These are phyloP conservation scores for Setipinna tenuifilis DNA, from an alignment of 2,797 vertebrate genomes.

Conservation along the genomic window DNA sequence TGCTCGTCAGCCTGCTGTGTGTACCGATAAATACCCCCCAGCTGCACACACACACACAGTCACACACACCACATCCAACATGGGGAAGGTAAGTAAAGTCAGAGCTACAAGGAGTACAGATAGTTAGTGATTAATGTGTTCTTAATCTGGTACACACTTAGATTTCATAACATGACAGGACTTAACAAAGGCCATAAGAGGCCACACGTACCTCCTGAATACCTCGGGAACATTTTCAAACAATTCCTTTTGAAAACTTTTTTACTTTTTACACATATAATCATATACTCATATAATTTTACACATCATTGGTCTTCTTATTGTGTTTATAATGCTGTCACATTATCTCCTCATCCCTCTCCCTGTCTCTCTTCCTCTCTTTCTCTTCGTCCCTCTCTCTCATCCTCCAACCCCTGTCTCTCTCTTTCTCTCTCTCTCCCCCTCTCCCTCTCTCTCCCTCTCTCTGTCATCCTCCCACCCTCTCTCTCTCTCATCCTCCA, in stretches of 20 bases:
- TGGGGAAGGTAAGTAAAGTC: slow-evolving; percentile 67
- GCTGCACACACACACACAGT: slow-evolving; percentile 55
- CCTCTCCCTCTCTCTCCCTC: background rate
- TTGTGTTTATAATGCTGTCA: background rate
- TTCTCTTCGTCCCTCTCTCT: too few relatives aligned
- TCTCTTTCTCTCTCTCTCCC: background rate
- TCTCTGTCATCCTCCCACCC: background rate
- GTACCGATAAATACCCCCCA: slow-evolving; percentile 69
- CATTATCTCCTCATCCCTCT: background rate
- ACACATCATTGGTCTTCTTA: background rate
- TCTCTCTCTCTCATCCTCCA: background rate
- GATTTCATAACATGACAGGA: background rate
- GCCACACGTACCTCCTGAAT: background rate
- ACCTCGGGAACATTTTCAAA: background rate
- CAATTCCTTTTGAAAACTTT: background rate
- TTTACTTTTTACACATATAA: too few relatives aligned
- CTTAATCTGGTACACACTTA: background rate
- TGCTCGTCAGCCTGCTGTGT: slow-evolving; percentile 67
- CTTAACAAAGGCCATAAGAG: background rate
- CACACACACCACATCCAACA: slow-evolving; percentile 57
- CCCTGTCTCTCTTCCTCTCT: too few relatives aligned
- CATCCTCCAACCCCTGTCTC: too few relatives aligned
- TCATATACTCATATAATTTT: too few relatives aligned
- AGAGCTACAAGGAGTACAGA: background rate
- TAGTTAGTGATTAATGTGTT: background rate